A percentile compares a stretch with the other conserved stretches of the same genome.
phyloP scores from a whole-genome alignment of 1,140 invertebrate genomes.

The Drosophila simulans region DNA sequence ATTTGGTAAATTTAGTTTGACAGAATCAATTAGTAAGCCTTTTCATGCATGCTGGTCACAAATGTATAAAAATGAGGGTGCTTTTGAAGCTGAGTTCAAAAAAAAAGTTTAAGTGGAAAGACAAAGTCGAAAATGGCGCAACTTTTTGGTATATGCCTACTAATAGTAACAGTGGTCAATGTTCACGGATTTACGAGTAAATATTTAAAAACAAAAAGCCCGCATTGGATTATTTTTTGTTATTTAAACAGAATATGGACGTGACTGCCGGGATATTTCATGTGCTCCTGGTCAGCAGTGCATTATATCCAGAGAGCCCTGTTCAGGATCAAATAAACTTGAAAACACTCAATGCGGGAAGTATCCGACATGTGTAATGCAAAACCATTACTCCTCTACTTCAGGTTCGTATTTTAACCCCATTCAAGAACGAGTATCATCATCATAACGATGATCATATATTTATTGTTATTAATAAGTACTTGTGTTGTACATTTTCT shows the following conservation, averaged over 20 bases:
- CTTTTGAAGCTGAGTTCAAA: background rate
- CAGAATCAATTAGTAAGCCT: slow-evolving; percentile 13
- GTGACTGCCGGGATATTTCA: slow-evolving; percentile 14
- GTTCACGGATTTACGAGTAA: slow-evolving; percentile 10
- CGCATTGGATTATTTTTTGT: background rate
- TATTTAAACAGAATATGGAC: slow-evolving; percentile 10
- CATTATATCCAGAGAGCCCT: slow-evolving; percentile 1
- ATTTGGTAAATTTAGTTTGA: slow-evolving; percentile 28
- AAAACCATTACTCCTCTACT: background rate
- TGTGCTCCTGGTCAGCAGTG: slow-evolving; percentile 11
- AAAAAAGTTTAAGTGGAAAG: background rate
- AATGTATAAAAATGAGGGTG: slow-evolving; percentile 19
- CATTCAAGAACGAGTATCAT: background rate
- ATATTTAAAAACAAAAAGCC: too few relatives aligned
- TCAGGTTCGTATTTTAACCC: background rate
- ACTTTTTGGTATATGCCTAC: too few relatives aligned
- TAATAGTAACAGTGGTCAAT: background rate
- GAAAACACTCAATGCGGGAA: slow-evolving; percentile 15
- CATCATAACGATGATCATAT: too few relatives aligned
- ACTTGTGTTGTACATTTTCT: background rate
- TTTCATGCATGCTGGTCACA: slow-evolving; percentile 9
- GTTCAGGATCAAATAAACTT: slow-evolving; percentile 1
- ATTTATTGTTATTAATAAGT: background rate
- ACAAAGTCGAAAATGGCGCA: background rate
- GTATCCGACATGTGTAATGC: slow-evolving; percentile 11